Conservation (phyloP, 2,888 invertebrate species). For the Epinotia brunnichana region DNA sequence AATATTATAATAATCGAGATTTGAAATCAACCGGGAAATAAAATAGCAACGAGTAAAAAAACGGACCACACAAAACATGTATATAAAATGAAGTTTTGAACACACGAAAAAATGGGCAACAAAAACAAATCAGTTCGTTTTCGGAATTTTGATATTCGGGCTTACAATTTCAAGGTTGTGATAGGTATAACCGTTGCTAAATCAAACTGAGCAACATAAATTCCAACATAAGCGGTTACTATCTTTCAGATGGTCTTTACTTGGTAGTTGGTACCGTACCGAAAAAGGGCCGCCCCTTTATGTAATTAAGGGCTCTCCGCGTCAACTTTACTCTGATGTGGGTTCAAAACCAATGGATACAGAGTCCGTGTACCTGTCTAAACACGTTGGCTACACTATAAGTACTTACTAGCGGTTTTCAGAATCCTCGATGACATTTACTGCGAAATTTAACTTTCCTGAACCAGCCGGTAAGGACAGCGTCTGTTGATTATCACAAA, state of each 20-base stretch:
- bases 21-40: too few relatives aligned
- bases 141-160: too few relatives aligned
- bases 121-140: too few relatives aligned
- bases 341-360: conserved; percentile 66
- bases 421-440: not conserved
- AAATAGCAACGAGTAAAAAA: too few relatives aligned
- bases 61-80: too few relatives aligned
- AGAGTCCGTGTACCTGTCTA: conserved; percentile 43
- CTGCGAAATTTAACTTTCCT: not conserved
- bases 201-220: too few relatives aligned
- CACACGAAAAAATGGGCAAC: too few relatives aligned
- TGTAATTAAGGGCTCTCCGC: conserved; percentile 72
- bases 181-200: too few relatives aligned
- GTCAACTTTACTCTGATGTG: conserved; percentile 73
- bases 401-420: not conserved
- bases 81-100: too few relatives aligned
- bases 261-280: too few relatives aligned
- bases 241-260: conserved; percentile 66
- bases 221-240: conserved; percentile 50
- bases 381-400: conserved; percentile 16
- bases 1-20: too few relatives aligned
- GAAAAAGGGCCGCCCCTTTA: conserved; percentile 64
- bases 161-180: too few relatives aligned
- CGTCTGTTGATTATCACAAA: not conserved
- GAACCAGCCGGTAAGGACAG: not conserved